Evolutionary conservation across 2,113 vertebrate genomes (phyloP).

Genomic region (Gobio gobio): DNA sequence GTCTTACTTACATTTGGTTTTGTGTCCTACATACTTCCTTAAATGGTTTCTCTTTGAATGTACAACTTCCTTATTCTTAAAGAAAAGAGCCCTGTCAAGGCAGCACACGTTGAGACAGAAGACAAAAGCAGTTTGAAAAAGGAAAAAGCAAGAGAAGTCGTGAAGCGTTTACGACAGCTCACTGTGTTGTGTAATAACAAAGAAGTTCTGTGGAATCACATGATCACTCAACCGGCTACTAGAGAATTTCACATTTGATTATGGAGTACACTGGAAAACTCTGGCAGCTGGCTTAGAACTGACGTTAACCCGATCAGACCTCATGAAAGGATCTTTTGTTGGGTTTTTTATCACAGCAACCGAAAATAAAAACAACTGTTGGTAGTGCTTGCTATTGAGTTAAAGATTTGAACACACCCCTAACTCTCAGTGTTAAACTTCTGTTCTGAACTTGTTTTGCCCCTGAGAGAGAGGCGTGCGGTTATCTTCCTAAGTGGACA

Average conservation of each 20-base stretch:
- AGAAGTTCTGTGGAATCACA: constrained; percentile 67
- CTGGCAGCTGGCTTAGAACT: not conserved
- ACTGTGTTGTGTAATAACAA: constrained; percentile 31
- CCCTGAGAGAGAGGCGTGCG: no score
- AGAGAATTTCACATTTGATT: constrained; percentile 65
- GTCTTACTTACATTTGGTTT: no score
- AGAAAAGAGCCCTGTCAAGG: not conserved
- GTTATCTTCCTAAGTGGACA: no score
- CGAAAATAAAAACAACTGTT: not conserved
- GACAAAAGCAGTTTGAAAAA: not conserved
- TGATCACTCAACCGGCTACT: constrained; percentile 52
- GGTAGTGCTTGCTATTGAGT: not conserved
- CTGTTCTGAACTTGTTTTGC: not conserved
- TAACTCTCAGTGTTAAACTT: not conserved
- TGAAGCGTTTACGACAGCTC: not conserved
- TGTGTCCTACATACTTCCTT: no score
- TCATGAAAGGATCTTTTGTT: constrained; percentile 22
- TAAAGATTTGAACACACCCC: not conserved
- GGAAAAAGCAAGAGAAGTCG: not conserved
- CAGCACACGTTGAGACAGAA: not conserved
- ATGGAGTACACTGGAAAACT: constrained; percentile 31
- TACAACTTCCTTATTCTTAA: constrained; percentile 3
- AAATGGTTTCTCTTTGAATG: not conserved
- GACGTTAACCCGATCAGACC: not conserved
- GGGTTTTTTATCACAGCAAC: not conserved